Base-by-base conservation (phyloP, 2,888 invertebrate species). In the Drosophila aldrichi region DNA sequence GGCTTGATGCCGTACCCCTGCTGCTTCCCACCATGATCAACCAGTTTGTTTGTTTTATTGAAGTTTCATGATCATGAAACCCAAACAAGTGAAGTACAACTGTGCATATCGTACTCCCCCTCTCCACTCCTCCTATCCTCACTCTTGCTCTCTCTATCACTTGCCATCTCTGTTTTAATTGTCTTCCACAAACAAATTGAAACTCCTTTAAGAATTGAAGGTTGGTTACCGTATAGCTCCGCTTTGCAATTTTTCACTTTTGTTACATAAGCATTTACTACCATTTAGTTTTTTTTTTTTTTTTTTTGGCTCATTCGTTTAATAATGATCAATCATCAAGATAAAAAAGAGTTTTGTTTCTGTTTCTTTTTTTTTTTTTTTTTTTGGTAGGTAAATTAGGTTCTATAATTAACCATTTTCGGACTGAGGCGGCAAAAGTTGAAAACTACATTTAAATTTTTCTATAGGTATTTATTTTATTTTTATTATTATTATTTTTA, bases 251-350 rank as follows among this genome's bases (percentile, higher is more conserved):
- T 90, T 88, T 79, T 73, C 34, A 70, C 71, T 54, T 68, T 69
- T 89, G 85, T 87, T 87, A 87, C 87, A 87, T 87, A 90, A 87
- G 84, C 64, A 79, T 75, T 85, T 77, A 73, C 74, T 71, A 72
- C 29, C n/a, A 38, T 54, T 38, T 38, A 49, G 48, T n/a, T 71
- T 55, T 70, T 57, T 79, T 56, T 56, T 44, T 70, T 74, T 59
- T 79, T 56, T 56, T 41, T 70, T 59, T 62, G 48, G 49, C 16
- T 63, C 32, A 72, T 63, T 70, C 59, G 52, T 62, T 66, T 68
- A 70, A 72, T 70, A 87, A 90, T 90, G 90, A 87, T 87, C 86
- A 90, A 87, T 90, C 90, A 86, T 88, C 68, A 74, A 68, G 74
- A 69, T 79, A 87, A 74, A 84, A 81, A 78, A 70, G 69, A 62